Evolutionary conservation across 1,140 invertebrate genomes (phyloP).

Genomic region (Bilobella aurantiaca): DNA sequence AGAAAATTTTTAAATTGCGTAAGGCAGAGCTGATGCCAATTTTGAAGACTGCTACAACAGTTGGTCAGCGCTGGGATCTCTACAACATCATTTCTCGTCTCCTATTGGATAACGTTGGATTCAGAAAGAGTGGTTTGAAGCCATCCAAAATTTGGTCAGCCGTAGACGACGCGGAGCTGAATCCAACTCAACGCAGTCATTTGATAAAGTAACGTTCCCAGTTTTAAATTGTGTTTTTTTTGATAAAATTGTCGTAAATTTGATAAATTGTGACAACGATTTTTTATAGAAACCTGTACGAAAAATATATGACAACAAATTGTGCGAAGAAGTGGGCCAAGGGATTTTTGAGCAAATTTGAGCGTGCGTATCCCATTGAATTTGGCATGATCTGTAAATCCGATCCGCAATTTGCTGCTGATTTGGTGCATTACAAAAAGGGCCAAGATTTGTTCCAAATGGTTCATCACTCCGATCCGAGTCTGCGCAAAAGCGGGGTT

Average conservation of each 20-base stretch:
- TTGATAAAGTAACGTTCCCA: conserved; percentile 26
- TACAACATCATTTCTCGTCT: conserved; percentile 9
- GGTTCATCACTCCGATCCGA: conserved; percentile 17
- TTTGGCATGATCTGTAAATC: conserved; percentile 22
- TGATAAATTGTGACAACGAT: too few relatives aligned
- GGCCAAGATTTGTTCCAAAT: conserved; percentile 11
- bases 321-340: conserved; percentile 10
- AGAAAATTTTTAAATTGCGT: neutral
- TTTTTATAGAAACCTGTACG: neutral
- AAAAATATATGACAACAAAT: neutral
- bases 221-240: too few relatives aligned
- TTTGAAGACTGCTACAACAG: neutral
- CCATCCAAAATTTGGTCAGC: conserved; percentile 5
- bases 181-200: conserved; percentile 18
- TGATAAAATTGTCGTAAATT: too few relatives aligned
- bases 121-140: neutral
- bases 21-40: neutral
- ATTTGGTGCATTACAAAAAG: conserved; percentile 17
- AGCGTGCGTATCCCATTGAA: conserved; percentile 29
- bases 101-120: conserved; percentile 3
- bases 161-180: conserved; percentile 11
- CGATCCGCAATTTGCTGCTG: conserved; percentile 16
- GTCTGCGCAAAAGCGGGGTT: conserved; percentile 12
- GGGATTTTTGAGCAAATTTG: conserved; percentile 18
- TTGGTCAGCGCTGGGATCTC: conserved; percentile 24